Evolutionary conservation across 2,888 invertebrate species (phyloP), one percentile per base, ranked within the genome.

Genomic region (Pycnomerus fuliginosus): DNA sequence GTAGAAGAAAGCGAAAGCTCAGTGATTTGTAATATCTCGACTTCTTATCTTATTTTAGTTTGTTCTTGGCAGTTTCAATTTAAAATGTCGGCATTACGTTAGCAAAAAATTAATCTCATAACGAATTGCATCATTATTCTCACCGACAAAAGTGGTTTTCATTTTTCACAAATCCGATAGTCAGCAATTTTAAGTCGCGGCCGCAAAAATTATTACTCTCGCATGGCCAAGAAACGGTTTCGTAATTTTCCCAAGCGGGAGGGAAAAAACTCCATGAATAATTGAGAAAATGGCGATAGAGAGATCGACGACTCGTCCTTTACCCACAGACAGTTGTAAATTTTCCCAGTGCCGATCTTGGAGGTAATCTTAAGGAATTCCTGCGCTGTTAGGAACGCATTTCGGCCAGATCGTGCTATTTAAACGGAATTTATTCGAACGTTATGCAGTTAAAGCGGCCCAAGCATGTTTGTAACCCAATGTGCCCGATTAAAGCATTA

Each of bases 401-500:
- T n/a, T n/a, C n/a, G n/a, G n/a, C n/a, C n/a, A n/a, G n/a, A n/a
- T n/a, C 7, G 41, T 35, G 39, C 44, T 37, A 47, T 47, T 50
- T 45, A 36, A 36, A 44, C 27, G 39, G 44, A 49, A 53, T 53
- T 51, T 53, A 53, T 53, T 46, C 40, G 45, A 45, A 44, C 43
- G 48, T 52, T 45, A 49, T 55, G 49, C 52, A 53, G 48, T 50
- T 49, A 44, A 42, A 50, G 45, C 48, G 33, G 44, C 30, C 37
- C 32, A 48, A 44, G 54, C 45, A 45, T 50, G 50, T 43, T 45
- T 47, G 35, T 39, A 42, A 31, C 52, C 51, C 46, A 52, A 43
- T 45, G 56, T 56, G 52, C 52, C 49, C 55, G 56, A 60, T 60
- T 60, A 61, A 57, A 55, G 59, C 48, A 52, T 50, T 57, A 60